A percentile compares a stretch with the other conserved stretches of the same genome.
Evolutionary conservation across 2,797 vertebrate genomes (phyloP).

Genomic region (Xenops minutus): DNA sequence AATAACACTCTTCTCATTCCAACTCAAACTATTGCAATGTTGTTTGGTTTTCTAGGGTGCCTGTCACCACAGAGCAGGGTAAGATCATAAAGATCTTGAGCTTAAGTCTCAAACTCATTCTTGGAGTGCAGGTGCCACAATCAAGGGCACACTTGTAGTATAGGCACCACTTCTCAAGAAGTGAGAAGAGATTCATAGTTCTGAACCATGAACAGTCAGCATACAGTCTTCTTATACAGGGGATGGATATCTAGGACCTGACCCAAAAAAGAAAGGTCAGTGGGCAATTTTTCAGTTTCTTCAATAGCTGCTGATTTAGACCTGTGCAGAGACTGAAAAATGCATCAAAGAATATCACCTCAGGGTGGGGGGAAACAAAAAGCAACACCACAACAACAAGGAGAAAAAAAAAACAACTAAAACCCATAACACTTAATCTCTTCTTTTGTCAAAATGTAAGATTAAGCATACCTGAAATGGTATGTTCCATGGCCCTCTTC

Average conservation of each 20-base stretch:
- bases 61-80: neutral
- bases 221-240: neutral
- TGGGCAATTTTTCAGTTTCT: neutral
- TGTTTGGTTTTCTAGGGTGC: neutral
- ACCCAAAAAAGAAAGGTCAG: neutral
- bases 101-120: neutral
- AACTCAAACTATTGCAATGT: neutral
- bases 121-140: neutral
- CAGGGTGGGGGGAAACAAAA: accelerated
- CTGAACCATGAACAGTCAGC: neutral
- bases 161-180: neutral
- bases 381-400: neutral
- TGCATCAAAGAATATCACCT: neutral
- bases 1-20: neutral
- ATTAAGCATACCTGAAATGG: constrained; percentile 8
- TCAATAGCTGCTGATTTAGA: neutral
- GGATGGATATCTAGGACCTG: neutral
- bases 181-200: neutral
- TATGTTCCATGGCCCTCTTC: neutral
- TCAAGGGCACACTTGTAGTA: neutral
- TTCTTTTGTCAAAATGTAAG: neutral
- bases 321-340: neutral
- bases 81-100: neutral
- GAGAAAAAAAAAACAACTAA: neutral
- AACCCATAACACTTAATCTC: neutral